Evolutionary conservation across 1,140 invertebrate species (phyloP).

Genomic region (Drosophila repletoides): DNA sequence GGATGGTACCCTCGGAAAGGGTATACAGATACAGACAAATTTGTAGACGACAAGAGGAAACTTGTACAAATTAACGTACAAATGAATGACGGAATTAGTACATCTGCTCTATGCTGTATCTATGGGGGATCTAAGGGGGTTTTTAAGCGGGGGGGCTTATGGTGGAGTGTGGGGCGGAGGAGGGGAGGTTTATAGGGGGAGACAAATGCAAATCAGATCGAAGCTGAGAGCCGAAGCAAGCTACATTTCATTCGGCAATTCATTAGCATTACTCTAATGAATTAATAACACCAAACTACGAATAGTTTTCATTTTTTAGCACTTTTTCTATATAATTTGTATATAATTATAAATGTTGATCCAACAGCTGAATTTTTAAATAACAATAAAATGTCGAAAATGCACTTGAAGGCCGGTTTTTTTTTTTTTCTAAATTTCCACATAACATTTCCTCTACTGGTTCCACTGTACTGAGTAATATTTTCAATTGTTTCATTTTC

Average conservation of each 20-base stretch:
- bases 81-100: conserved; percentile 79
- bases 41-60: conserved; percentile 33
- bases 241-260: conserved; percentile 32
- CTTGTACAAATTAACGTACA: conserved; percentile 77
- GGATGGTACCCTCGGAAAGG: too few relatives aligned
- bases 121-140: conserved; percentile 27
- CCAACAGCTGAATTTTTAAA: too few relatives aligned
- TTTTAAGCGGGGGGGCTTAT: neutral
- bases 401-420: conserved; percentile 1
- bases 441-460: neutral
- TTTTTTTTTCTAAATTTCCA: neutral
- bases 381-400: too few relatives aligned
- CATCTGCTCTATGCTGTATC: conserved; percentile 52
- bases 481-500: conserved; percentile 16
- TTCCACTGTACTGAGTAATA: neutral
- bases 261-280: conserved; percentile 68
- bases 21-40: too few relatives aligned
- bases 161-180: too few relatives aligned
- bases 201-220: neutral
- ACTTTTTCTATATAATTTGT: conserved; percentile 21
- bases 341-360: too few relatives aligned
- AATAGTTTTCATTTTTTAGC: conserved; percentile 58
- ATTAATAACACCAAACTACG: conserved; percentile 77
- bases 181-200: neutral
- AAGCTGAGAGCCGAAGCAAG: neutral